Conservation (phyloP, 2,888 invertebrate species). For the Lordiphosa fenestrarum region DNA sequence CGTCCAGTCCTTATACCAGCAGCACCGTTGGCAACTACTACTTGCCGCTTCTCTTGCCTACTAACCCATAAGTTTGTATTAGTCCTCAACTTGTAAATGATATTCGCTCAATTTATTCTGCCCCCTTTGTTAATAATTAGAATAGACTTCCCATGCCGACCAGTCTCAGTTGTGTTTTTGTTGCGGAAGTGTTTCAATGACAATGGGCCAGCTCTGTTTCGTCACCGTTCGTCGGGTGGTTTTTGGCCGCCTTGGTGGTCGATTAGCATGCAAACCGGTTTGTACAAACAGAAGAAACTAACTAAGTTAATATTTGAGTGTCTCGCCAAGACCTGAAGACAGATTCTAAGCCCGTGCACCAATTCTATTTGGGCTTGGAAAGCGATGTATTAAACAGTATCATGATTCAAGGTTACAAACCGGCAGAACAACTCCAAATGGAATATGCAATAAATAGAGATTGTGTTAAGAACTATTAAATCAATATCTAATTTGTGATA, state of each 20-base stretch:
- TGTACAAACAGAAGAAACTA: conserved; percentile 5
- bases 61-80: background rate
- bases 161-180: background rate
- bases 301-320: conserved; percentile 1
- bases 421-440: conserved; percentile 16
- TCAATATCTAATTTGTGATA: background rate
- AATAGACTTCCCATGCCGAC: conserved; percentile 1
- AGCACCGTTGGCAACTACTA: conserved; percentile 26
- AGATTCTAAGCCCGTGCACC: conserved; percentile 15
- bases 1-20: background rate
- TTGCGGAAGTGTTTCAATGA: conserved; percentile 21
- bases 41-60: conserved; percentile 26
- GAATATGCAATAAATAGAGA: conserved; percentile 17
- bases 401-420: conserved; percentile 15
- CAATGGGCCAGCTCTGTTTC: conserved; percentile 14
- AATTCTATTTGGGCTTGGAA: background rate
- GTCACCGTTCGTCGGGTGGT: conserved; percentile 2
- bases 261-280: conserved; percentile 38
- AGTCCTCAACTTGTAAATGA: conserved; percentile 8
- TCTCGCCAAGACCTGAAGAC: conserved; percentile 1
- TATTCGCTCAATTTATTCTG: background rate
- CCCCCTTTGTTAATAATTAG: conserved; percentile 8
- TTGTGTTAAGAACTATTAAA: background rate
- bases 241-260: conserved; percentile 2
- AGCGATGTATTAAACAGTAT: conserved; percentile 11